Evolutionary conservation across 2,113 vertebrate genomes (phyloP).

Genomic region (Pica pica): DNA sequence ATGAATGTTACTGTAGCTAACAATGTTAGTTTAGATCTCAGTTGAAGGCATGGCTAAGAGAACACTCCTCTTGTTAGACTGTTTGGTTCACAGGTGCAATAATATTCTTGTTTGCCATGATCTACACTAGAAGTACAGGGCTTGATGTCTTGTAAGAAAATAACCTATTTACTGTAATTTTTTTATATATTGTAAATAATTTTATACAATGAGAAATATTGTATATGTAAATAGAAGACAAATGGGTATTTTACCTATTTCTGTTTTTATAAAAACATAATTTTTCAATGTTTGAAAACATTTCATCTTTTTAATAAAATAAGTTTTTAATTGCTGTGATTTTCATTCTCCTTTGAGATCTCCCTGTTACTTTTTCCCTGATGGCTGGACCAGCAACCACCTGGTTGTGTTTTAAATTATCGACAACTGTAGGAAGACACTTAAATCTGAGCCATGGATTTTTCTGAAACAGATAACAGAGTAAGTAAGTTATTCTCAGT

Average conservation of each 20-base stretch:
- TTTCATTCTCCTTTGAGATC: not conserved
- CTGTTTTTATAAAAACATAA: conserved; percentile 51
- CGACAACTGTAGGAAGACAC: not conserved
- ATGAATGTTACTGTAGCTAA: conserved; percentile 60
- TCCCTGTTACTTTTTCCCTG: not conserved
- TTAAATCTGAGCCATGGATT: not conserved
- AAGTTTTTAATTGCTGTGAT: conserved; percentile 14
- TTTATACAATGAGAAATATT: conserved; percentile 83
- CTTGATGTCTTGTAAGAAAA: conserved; percentile 87
- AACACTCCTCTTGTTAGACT: conserved; percentile 61
- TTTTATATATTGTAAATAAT: conserved; percentile 84
- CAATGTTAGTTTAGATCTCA: conserved; percentile 27
- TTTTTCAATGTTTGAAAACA: conserved; percentile 53
- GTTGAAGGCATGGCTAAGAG: conserved; percentile 75
- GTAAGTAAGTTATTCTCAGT: not conserved
- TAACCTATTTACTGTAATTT: conserved; percentile 76
- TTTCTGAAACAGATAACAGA: not conserved
- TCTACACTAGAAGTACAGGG: conserved; percentile 85
- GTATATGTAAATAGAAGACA: conserved; percentile 87
- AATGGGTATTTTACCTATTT: conserved; percentile 64
- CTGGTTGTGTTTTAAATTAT: not conserved
- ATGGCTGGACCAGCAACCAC: not conserved
- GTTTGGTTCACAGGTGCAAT: conserved; percentile 79
- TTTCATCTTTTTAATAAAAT: conserved; percentile 71
- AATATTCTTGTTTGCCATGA: conserved; percentile 72